Evolutionary conservation across 2,888 invertebrate species (phyloP), one percentile per base, ranked within the genome.

Genomic region (Hirtodrosophila histrioides): DNA sequence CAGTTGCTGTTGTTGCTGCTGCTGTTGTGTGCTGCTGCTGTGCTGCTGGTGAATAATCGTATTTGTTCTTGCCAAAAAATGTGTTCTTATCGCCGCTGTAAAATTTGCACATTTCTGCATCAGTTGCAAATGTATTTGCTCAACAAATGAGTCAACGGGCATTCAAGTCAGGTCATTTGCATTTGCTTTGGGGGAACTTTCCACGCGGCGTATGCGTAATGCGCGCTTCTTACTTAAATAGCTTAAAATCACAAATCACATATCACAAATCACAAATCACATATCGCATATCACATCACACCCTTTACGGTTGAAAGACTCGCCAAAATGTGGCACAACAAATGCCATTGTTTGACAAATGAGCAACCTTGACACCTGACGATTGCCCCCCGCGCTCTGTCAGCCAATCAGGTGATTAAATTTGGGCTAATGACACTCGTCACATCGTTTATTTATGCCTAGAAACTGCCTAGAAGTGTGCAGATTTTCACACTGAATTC

Each of bases 91-190:
- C 75, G 58, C 44, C 31, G 63, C 57, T 70, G 66, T 70, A 68
- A 56, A 88, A 89, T 86, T 89, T 69, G 58, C 89, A 88, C 86
- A 77, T 86, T 89, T 84, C 78, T 80, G 86, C 86, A 83, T 86
- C 89, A 89, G 67, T 81, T 86, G 85, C 88, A 78, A 73, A 65
- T 75, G 68, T 48, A 63, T 84, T 67, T 82, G 60, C 60, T 56
- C 63, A 56, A 39, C 45, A 60, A 65, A 45, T 74, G 75, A 78
- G 46, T 75, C 79, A 75, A 56, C 64, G 39, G 37, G 41, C 53
- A 36, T 48, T 53, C 53, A 11, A 36, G 43, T 33, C 50, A 75
- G 80, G 68, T 8, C 83, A 82, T 69, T 77, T 77, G 78, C 80
- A 53, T 62, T 61, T 68, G 27, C 29, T 27, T 33, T 43, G 33